Evolutionary conservation across 2,888 invertebrate genomes (phyloP), one percentile per base, ranked within the genome.

Genomic region (Nysson spinosus): DNA sequence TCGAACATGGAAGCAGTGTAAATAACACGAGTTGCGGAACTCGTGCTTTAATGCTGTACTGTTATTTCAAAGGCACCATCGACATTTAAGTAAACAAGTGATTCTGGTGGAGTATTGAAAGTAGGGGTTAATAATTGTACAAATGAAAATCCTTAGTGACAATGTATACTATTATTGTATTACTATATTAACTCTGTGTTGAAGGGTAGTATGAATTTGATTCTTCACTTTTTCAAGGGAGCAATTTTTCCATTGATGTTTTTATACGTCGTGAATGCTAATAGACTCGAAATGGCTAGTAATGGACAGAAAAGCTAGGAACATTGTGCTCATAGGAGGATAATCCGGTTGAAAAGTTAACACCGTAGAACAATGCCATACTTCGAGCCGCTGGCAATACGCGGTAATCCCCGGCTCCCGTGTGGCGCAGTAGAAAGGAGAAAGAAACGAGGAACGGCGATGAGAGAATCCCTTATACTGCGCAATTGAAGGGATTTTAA

Each of bases 291-390:
- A 64, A 64, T 64, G 63, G 52, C 61, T 24, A 32, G 19, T 37
- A 64, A 43, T 60, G 46, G 35, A 46, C 42, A 43, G 63, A 52
- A 39, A 52, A 43, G n/a, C 52, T 54, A 20, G 16, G 61, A 49
- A 22, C 52, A 37, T 37, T n/a, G 43, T 26, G 39, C 52, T 43
- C 14, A 61, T 39, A 46, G 20, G 16, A 32, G 66, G 67, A 67
- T 71, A 66, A 71, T 70, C 70, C 66, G 58, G 70, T 66, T 66
- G 65, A 70, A 70, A 70, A 70, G 70, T 70, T 70, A 69, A 66
- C 56, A 47, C 61, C 62, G 52, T 52, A 34, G 68, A 52, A 69
- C 68, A 66, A 69, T 66, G 49, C 47, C 52, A 40, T 30, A 14
- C 51, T 51, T 47, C 50, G 44, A 30, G 54, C 44, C 47, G 28